A percentile compares a stretch with the other conserved stretches of the same genome.
These are phyloP conservation scores for Taenioides sp. DNA, from an alignment of 2,797 vertebrate species.

Conservation along the genomic window DNA sequence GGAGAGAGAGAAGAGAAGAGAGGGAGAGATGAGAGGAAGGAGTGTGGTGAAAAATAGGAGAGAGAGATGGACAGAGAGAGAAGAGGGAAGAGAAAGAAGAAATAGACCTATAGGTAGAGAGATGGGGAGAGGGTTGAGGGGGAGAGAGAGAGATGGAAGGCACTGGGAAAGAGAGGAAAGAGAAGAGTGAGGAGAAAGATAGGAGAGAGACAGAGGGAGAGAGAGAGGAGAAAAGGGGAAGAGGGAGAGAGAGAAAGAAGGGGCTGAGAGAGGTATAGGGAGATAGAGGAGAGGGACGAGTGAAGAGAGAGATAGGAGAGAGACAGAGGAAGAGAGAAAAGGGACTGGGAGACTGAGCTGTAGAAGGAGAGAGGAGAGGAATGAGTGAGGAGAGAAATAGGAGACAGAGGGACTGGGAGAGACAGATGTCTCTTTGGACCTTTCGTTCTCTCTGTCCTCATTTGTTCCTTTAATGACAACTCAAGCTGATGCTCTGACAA, in stretches of 20 bases:
- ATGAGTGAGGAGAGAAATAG: neutral
- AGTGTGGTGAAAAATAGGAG: too few relatives aligned
- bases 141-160: neutral
- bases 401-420: neutral
- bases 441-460: slow-evolving; percentile 33
- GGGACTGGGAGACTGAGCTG: neutral
- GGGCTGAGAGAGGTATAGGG: too few relatives aligned
- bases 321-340: neutral
- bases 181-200: too few relatives aligned
- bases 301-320: neutral
- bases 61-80: neutral
- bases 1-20: too few relatives aligned
- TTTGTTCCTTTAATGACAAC: slow-evolving; percentile 50
- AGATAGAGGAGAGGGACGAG: neutral
- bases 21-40: too few relatives aligned
- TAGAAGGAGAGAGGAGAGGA: neutral
- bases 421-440: slow-evolving; percentile 40
- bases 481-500: slow-evolving; percentile 15
- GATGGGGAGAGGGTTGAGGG: neutral
- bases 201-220: neutral
- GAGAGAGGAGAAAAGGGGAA: neutral
- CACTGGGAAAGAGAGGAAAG: neutral
- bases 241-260: too few relatives aligned
- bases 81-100: too few relatives aligned
- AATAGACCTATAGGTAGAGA: neutral